Percentiles rank a stretch among this genome's conserved stretches.
Conservation (phyloP, 2,797 vertebrate genomes). For the Sebastiscus albofasciatus region DNA sequence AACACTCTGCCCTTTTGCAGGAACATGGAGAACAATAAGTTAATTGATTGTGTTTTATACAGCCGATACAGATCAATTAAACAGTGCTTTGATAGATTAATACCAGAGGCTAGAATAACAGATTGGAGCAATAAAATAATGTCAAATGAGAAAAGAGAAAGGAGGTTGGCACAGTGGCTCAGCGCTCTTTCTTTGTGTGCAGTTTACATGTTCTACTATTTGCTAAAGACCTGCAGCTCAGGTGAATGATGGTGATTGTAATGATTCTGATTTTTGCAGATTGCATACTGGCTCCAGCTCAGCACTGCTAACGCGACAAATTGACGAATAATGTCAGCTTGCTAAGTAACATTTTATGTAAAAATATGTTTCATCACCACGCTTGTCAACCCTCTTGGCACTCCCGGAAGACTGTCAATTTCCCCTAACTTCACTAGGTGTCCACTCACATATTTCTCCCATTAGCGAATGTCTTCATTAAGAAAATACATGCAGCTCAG, state of each 20-base stretch:
- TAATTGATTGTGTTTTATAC: neutral
- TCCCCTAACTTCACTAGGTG: neutral
- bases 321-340: slow-evolving; percentile 1
- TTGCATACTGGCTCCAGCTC: neutral
- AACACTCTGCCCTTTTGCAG: neutral
- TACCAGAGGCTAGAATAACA: neutral
- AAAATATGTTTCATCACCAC: neutral
- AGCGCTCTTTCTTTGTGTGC: neutral
- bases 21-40: neutral
- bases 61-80: neutral
- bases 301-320: neutral
- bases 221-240: neutral
- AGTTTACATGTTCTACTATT: neutral
- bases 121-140: neutral
- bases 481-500: slow-evolving; percentile 6
- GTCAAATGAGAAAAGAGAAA: neutral
- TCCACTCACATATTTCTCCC: neutral
- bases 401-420: neutral
- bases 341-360: neutral
- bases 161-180: neutral
- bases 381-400: neutral
- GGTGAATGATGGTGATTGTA: neutral
- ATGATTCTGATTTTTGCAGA: neutral
- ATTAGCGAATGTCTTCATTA: neutral
- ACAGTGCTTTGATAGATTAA: neutral